phyloP scores from a whole-genome alignment of 2,888 invertebrate genomes.

The Corbicula japonica region DNA sequence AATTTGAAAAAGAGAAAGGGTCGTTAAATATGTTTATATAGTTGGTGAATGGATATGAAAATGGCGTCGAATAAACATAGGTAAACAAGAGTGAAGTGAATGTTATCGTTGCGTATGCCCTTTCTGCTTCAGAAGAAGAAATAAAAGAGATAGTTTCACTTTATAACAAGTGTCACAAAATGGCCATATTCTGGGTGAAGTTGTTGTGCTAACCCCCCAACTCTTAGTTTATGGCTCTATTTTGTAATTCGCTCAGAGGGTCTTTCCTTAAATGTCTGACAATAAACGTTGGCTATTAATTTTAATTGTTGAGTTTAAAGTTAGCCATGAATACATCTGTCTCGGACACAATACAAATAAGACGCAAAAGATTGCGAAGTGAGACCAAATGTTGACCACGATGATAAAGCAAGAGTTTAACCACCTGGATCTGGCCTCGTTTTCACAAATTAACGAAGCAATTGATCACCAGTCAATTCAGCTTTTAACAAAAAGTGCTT shows the following conservation, averaged over 20 bases:
- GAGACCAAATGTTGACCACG: slow-evolving; percentile 28
- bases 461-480: too few relatives aligned
- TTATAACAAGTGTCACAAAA: slow-evolving; percentile 48
- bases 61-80: slow-evolving; percentile 67
- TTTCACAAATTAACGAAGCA: too few relatives aligned
- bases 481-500: too few relatives aligned
- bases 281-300: slow-evolving; percentile 52
- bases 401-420: slow-evolving; percentile 24
- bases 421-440: too few relatives aligned
- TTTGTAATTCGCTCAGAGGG: slow-evolving; percentile 39
- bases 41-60: slow-evolving; percentile 54
- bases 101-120: slow-evolving; percentile 58
- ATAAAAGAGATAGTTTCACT: slow-evolving; percentile 48
- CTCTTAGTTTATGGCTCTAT: slow-evolving; percentile 39
- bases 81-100: slow-evolving; percentile 53
- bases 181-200: slow-evolving; percentile 17
- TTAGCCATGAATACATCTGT: slow-evolving; percentile 40
- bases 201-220: slow-evolving; percentile 33
- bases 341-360: slow-evolving; percentile 32
- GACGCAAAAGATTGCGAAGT: neutral
- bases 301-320: slow-evolving; percentile 52
- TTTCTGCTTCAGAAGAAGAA: slow-evolving; percentile 42
- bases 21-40: slow-evolving; percentile 67
- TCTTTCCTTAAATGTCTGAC: slow-evolving; percentile 37
- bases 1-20: slow-evolving; percentile 54